phyloP scores from a whole-genome alignment of 2,888 invertebrate species.

The Oxycera nigricornis region DNA sequence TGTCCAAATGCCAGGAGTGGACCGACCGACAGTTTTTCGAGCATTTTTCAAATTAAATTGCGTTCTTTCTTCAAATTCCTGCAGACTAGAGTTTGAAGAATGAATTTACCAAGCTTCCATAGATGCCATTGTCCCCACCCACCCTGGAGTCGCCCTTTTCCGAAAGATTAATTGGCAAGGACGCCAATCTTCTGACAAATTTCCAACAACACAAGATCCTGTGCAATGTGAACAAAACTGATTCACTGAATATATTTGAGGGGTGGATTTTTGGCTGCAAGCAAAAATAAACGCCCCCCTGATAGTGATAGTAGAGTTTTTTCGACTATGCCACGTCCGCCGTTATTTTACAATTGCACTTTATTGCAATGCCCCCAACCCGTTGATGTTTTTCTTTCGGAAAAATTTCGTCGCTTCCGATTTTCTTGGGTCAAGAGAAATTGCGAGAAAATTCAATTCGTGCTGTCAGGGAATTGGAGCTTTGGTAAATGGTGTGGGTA shows the following conservation, averaged over 20 bases:
- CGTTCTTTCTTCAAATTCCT: constrained; percentile 6
- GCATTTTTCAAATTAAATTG: constrained; percentile 28
- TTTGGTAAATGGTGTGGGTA: constrained; percentile 11
- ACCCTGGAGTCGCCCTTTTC: neutral
- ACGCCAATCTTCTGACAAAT: constrained; percentile 23
- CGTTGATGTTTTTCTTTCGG: neutral
- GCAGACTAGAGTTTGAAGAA: neutral
- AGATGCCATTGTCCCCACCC: neutral
- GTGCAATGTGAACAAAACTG: neutral
- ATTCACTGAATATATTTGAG: constrained; percentile 17
- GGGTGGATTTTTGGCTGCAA: neutral
- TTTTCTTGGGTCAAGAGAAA: constrained; percentile 13
- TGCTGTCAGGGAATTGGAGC: neutral
- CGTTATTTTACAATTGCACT: constrained; percentile 3
- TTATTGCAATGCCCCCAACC: neutral
- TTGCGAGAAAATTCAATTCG: constrained; percentile 15
- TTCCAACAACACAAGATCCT: neutral
- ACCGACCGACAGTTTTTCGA: constrained; percentile 9
- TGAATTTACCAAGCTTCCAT: neutral
- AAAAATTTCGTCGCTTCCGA: constrained; percentile 7
- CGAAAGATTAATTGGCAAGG: constrained; percentile 21
- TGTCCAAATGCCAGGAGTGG: constrained; percentile 17
- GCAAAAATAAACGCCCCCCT: neutral
- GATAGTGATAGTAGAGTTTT: neutral
- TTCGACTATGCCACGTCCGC: neutral